Evolutionary conservation across 2,888 invertebrate species (phyloP), one percentile per base, ranked within the genome.

Genomic region (Philonicus albiceps): DNA sequence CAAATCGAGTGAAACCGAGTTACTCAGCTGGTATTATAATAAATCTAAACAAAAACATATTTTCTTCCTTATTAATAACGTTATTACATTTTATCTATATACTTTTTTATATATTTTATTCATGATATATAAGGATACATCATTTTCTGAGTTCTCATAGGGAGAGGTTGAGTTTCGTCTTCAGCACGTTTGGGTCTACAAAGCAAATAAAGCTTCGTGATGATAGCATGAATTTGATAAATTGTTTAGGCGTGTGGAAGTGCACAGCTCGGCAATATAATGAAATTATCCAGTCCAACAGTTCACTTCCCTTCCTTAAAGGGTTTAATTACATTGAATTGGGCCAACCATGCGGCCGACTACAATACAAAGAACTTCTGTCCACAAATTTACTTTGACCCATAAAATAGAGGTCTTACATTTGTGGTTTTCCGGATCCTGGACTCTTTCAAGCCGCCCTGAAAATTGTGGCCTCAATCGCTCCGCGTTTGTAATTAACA

Each of bases 251-350:
- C 76, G 37, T 76, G 22, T 40, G 34, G 76, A 76, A 37, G n/a
- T 40, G 34, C 40, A 40, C 75, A 75, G 19, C 34, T 11, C 34
- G 16, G 34, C 8, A 75, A 6, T 34, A 30, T 31, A 75, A 75
- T 75, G 75, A 34, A 75, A 75, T 75, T 75, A 75, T 75, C 75
- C 75, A 75, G 75, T 75, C n/a, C 34, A 75, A 19, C 34, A 34
- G 75, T 75, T 75, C 75, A 75, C 19, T 75, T 75, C 72, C 34
- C 34, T n/a, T n/a, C 19, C 75, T 27, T 75, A 31, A 34, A 31
- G 34, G 75, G 31, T 75, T 75, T 75, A 75, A 34, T 75, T 75
- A 75, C 75, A 75, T n/a, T 16, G 75, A 75, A 75, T 31, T 37
- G 34, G 75, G 75, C 37, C 75, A 74, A 75, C 75, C 19, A n/a